Evolutionary conservation across 2,113 vertebrate genomes (phyloP), one percentile per base, ranked within the genome.

Genomic region (Varanus komodoensis): DNA sequence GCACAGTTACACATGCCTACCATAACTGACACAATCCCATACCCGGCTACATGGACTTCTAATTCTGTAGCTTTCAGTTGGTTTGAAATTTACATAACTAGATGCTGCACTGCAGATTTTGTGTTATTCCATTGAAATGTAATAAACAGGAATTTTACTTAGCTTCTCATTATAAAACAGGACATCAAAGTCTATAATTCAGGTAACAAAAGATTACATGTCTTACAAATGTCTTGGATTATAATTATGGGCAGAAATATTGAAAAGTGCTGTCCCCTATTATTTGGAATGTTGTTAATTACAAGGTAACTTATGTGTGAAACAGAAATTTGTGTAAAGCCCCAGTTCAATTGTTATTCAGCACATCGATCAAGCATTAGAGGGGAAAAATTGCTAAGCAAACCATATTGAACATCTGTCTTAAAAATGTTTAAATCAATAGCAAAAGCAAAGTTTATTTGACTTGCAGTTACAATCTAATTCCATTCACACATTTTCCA

Each of bases 381-480:
- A 29, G 87, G 87, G 9, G 87, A 91, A 50, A 93, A 83, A 95
- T 94, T 91, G 84, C 88, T 95, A 95, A 96, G 74, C 92, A 97
- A 97, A 97, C 86, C 6, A 4, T 96, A 97, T 97, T 95, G 97
- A 97, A 93, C 75, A 97, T 89, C 95, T 97, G 97, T 96, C 97
- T 96, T 93, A 95, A 96, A 97, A 97, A 95, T 95, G 94, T 92
- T 96, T 96, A 94, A 96, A 96, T 97, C 97, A 95, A 97, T 97
- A 95, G 81, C 80, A 94, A 96, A 97, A 91, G 89, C 93, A 97
- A 97, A 96, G 95, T 97, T 97, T 96, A 96, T 96, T 94, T 97
- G 96, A 96, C 95, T 96, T 95, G 94, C 90, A 97, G 94, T 96
- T 95, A 95, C 94, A 96, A 93, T 94, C 93, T 97, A 97, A 97